Base-by-base conservation (phyloP, 2,888 invertebrate species). In the Drosophila paucipuncta region DNA sequence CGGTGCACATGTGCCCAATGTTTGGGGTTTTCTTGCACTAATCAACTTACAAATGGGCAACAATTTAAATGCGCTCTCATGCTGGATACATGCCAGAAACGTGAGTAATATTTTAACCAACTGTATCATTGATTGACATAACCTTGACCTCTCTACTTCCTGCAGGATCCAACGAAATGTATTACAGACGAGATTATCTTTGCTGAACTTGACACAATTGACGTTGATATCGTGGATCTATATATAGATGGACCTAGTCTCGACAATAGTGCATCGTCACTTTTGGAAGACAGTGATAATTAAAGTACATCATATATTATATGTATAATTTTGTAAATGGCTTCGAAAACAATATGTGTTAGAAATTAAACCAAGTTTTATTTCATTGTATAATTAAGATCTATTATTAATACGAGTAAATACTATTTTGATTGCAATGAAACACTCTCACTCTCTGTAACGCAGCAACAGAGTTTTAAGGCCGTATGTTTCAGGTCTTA, bases 11-110 rank as follows among this genome's bases (percentile, higher is more conserved):
- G 52, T 92, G 16, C 90, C 92, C 5, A 81, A 90, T 57, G 69
- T 80, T 16, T 92, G 91, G 91, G 92, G 80, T 0, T 92, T 78
- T 58, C 59, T 92, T 58, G 92, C 92, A 0, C 49, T 92, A 11
- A 78, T 92, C 28, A 89, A 92, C 73, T 62, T 92, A 0, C 87
- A 74, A 50, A 35, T 76, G 55, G 80, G 86, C 10, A 67, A 91
- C 2, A 92, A 79, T 70, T 76, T 76, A 37, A 85, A 83, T 60
- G 92, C 92, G 1, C 43, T 92, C 10, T 80, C 85, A 28, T 92
- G 89, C 64, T 92, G 92, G 92, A 91, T 91, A 76, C 91, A 92
- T 64, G 89, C 92, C 1, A 81, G 76, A 68, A 63, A 80, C 68
- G 91, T 91, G 59, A 75, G 85, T 53, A 16, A 7, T 11, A 5